Conservation (phyloP, 2,888 invertebrate species). For the Phlogophora meticulosa region DNA sequence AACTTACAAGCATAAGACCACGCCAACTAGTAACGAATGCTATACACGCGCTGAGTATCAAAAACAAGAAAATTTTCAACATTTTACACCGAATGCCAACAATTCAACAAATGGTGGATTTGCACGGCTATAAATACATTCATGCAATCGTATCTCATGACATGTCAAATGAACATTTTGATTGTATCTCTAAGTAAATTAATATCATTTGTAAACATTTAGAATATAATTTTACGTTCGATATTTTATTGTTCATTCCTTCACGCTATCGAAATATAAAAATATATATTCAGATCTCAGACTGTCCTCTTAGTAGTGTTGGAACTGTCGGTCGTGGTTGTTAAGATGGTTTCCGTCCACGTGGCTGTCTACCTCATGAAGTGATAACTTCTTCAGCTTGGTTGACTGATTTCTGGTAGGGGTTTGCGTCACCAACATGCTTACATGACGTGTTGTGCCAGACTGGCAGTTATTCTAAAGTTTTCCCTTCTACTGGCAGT, state of each 20-base stretch:
- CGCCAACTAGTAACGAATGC: slow-evolving; percentile 6
- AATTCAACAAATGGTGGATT: not conserved
- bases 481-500: no score
- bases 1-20: slow-evolving; percentile 39
- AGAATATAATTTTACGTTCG: slow-evolving; percentile 12
- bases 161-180: slow-evolving; percentile 27
- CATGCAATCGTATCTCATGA: slow-evolving; percentile 1
- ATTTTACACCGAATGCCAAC: slow-evolving; percentile 7
- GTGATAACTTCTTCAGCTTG: no score
- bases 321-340: no score
- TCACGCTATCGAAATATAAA: slow-evolving; percentile 10
- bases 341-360: no score
- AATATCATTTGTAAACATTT: slow-evolving; percentile 14
- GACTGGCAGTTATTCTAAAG: no score
- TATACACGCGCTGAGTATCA: not conserved
- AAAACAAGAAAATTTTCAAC: slow-evolving; percentile 15
- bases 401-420: no score
- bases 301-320: not conserved
- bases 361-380: no score
- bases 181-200: slow-evolving; percentile 34
- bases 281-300: not conserved
- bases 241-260: not conserved
- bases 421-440: no score
- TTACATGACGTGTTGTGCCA: no score
- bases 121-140: slow-evolving; percentile 34